A percentile compares a stretch with the other conserved stretches of the same genome.
Evolutionary conservation across 2,113 vertebrate species (phyloP).

Genomic region (Hippocampus comes): DNA sequence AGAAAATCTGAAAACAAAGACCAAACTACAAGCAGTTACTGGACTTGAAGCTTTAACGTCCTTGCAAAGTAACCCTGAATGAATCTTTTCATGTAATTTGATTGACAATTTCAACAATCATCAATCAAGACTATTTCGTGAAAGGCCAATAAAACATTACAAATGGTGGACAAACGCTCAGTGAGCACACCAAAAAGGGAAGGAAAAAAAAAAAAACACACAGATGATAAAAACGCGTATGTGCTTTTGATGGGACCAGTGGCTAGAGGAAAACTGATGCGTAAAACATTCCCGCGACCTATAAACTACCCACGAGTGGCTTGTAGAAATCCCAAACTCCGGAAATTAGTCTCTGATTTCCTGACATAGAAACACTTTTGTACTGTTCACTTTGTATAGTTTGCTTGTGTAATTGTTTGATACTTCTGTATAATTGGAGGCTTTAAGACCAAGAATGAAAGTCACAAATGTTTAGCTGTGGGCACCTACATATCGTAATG

Average conservation of each 20-base stretch:
- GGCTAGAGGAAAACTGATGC: neutral
- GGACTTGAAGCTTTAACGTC: too few species aligned
- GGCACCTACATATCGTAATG: slow-evolving; percentile 43
- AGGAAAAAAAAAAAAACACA: neutral
- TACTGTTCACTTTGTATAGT: neutral
- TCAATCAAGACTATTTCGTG: neutral
- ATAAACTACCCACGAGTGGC: neutral
- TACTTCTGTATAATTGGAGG: neutral
- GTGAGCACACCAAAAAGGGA: neutral
- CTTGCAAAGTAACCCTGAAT: too few species aligned
- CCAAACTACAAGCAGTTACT: too few species aligned
- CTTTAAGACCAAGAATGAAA: slow-evolving; percentile 25
- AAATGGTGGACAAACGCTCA: neutral
- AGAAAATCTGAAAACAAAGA: neutral
- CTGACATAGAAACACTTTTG: neutral
- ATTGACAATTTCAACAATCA: neutral
- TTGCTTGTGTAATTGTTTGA: neutral
- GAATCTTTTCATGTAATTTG: too few species aligned
- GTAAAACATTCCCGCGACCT: neutral
- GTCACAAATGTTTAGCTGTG: slow-evolving; percentile 43
- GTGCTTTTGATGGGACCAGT: neutral
- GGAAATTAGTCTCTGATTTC: slow-evolving; percentile 3
- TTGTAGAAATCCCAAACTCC: neutral
- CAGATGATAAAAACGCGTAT: neutral
- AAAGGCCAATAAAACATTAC: neutral